Evolutionary conservation across 1,140 invertebrate species (phyloP), one percentile per base, ranked within the genome.

Genomic region (Zaprionus gabonicus): DNA sequence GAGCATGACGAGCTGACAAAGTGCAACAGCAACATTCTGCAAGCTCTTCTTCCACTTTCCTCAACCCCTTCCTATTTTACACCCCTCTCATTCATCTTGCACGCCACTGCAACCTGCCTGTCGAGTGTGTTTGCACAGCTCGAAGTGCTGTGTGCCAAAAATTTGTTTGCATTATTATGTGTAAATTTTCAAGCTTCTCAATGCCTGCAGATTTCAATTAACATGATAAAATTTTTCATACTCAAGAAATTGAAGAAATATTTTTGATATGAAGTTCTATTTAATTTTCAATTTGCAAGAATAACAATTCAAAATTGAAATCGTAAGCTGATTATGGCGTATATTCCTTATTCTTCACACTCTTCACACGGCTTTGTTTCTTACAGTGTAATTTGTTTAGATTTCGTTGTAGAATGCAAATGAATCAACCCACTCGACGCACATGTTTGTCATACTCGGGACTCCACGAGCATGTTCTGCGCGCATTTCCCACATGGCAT

Each of bases 1-100:
- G 76, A 76, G 79, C 83, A 88, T 88, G 81, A 88, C 75, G 84
- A 90, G 85, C 83, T 90, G 85, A 90, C 85, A 90, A 88, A 88
- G 85, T 88, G 83, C 83, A 87, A 62, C 80, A 78, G 71, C 78
- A 56, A 74, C 46, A 69, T 74, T 55, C 49, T 68, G 13, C 25
- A 25, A 51, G 46, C 6, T 23, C 25, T n/a, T 34, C 17, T 36
- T 46, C 17, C 49, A 6, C n/a, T 7, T 12, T 6, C 28, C 56
- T 38, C 27, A 7, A n/a, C 28, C n/a, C 27, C 2, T 12, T 41
- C 65, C 20, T 46, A 12, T 27, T 31, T 31, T 1, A 31, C 28
- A 31, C 28, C 23, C 25, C 51, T 5, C 27, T 41, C n/a, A 34
- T 12, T 27, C 44, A 10, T 31, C 28, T 10, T 31, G 28, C 28